Evolutionary conservation across 2,888 invertebrate genomes (phyloP).

Genomic region (Apoderus coryli): DNA sequence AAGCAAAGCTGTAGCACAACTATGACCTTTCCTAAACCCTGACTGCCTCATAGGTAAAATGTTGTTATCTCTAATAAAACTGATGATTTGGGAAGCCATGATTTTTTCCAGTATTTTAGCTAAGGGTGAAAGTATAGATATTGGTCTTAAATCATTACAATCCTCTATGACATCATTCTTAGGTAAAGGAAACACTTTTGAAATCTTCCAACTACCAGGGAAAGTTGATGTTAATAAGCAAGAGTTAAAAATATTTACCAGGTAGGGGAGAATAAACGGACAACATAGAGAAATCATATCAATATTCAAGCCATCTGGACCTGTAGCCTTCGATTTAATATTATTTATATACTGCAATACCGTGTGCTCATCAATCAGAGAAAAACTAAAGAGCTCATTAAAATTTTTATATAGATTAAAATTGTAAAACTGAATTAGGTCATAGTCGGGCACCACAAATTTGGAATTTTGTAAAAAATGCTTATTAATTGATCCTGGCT

Average conservation of each 20-base stretch:
- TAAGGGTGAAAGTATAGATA: background rate
- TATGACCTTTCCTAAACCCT: too few relatives aligned
- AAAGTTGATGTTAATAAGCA: background rate
- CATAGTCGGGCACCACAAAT: background rate
- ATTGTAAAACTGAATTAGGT: background rate
- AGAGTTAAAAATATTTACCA: background rate
- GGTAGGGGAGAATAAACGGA: background rate
- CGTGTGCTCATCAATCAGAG: background rate
- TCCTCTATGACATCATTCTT: background rate
- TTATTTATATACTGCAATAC: background rate
- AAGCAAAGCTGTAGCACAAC: too few relatives aligned
- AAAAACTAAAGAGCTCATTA: background rate
- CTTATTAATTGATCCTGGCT: background rate
- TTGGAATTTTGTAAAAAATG: conserved; percentile 2
- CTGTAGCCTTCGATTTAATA: conserved; percentile 1
- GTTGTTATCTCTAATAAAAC: too few relatives aligned
- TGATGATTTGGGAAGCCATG: background rate
- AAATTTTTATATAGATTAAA: background rate
- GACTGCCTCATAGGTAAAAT: too few relatives aligned
- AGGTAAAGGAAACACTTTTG: background rate
- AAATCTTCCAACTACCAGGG: conserved; percentile 1
- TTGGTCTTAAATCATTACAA: conserved; percentile 1
- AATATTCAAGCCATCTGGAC: background rate
- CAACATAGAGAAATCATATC: conserved; percentile 1
- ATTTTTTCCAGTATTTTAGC: background rate